Conservation (phyloP, 2,113 vertebrate species). For the Cheirogaleus medius region DNA sequence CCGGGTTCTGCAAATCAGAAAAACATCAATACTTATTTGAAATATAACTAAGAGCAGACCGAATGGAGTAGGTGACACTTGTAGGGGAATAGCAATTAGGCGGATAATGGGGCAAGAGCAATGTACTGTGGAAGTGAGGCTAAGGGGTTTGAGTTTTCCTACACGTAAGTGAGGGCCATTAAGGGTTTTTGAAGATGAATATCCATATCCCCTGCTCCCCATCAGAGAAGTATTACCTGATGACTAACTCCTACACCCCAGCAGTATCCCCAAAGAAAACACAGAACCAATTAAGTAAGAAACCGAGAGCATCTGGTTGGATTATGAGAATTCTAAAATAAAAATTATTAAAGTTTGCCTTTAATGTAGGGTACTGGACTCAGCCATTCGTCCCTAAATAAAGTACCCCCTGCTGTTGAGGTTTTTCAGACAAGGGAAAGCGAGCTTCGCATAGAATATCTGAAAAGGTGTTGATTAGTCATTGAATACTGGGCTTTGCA, state of each 20-base stretch:
- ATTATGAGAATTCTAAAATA: neutral
- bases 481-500: conserved; percentile 69
- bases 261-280: neutral
- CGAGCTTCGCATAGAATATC: conserved; percentile 60
- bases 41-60: neutral
- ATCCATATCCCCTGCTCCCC: neutral
- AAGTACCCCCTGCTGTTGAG: neutral
- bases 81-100: neutral
- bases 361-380: neutral
- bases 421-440: conserved; percentile 44
- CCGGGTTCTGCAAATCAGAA: neutral
- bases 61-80: neutral
- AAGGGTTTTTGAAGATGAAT: neutral
- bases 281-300: neutral
- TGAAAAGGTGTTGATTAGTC: conserved; percentile 75
- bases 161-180: neutral
- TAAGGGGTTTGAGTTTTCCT: neutral
- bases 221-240: neutral
- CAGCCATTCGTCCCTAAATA: neutral
- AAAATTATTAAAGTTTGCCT: neutral
- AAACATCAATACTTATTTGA: neutral
- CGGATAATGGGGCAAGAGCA: neutral
- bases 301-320: neutral
- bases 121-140: neutral
- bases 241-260: neutral